Evolutionary conservation across 1,140 invertebrate species (phyloP), one percentile per base, ranked within the genome.

Genomic region (Dinothrombium tinctorium): DNA sequence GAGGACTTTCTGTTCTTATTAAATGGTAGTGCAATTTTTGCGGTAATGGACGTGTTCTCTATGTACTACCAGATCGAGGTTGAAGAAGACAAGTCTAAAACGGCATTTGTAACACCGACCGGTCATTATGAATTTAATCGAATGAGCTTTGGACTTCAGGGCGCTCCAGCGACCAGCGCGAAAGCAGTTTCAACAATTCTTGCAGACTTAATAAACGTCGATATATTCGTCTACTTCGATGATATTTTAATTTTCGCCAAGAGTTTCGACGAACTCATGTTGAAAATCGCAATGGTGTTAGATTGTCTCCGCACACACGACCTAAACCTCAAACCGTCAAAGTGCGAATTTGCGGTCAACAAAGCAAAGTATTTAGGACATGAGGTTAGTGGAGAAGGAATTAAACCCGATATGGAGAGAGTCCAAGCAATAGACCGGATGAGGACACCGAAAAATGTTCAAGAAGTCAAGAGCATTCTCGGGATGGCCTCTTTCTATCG

Each of bases 1-100:
- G 56, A 64, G 7, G 60, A 63, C 17, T 47, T 49, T 8, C 42
- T 69, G 2, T 46, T 55, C 22, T 41, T 35, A 3, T 41, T 68
- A 0, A 14, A 44, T 1, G 59, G 56, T 2, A 49, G 50, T 4
- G 54, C 37, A 8, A 53, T 55, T 19, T 67, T 64, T 42, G 50
- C 53, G 1, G 54, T 53, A 1, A 47, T 69, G 0, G 63, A 67
- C 52, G 49, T 66, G 33, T 46, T 47, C 0, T 51, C 51, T 22
- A 50, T 53, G 6, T 54, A 50, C 32, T 57, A 49, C 47, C 55
- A 56, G 37, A 21, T 36, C 7, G 23, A 7, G 23, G 43, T 57
- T 11, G 25, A 2, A 3, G 19, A 6, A 2, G 4, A 5, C 3
- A 19, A 36, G 14, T 4, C 17, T 2, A 36, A 36, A 20, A 36